These are phyloP conservation scores for Parapristionchus giblindavisi DNA, from an alignment of 2,888 invertebrate genomes.

Conservation along the genomic window DNA sequence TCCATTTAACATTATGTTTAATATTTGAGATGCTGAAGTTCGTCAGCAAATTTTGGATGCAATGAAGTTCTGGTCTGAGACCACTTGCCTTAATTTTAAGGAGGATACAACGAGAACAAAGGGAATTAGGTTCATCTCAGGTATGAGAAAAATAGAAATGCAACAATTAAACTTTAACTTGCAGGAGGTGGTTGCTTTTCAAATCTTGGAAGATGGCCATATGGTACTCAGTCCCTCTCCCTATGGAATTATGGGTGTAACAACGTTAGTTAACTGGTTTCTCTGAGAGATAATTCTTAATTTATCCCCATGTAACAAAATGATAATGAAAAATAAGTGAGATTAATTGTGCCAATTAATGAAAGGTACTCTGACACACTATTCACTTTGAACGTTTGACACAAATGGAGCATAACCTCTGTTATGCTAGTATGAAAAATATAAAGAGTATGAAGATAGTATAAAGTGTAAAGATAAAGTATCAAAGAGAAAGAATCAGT, in stretches of 20 bases:
- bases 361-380: no score
- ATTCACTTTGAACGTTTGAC: no score
- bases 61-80: constrained; percentile 2
- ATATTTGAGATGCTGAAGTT: constrained; percentile 17
- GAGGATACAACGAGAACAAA: constrained; percentile 7
- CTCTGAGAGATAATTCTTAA: neutral
- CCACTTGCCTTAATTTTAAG: constrained; percentile 30
- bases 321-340: no score
- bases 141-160: neutral
- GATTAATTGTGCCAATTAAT: no score
- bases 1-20: neutral
- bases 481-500: no score
- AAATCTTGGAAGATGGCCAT: constrained; percentile 5
- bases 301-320: no score
- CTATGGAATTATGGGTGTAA: constrained; percentile 29
- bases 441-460: no score
- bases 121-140: constrained; percentile 30
- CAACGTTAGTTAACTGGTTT: neutral
- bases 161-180: no score
- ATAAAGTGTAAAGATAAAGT: no score
- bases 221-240: constrained; percentile 5
- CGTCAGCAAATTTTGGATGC: neutral
- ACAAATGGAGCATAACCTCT: neutral
- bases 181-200: constrained; percentile 22
- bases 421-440: no score